These are phyloP conservation scores for Polia nebulosa DNA, from an alignment of 2,888 invertebrate genomes.

Conservation along the genomic window DNA sequence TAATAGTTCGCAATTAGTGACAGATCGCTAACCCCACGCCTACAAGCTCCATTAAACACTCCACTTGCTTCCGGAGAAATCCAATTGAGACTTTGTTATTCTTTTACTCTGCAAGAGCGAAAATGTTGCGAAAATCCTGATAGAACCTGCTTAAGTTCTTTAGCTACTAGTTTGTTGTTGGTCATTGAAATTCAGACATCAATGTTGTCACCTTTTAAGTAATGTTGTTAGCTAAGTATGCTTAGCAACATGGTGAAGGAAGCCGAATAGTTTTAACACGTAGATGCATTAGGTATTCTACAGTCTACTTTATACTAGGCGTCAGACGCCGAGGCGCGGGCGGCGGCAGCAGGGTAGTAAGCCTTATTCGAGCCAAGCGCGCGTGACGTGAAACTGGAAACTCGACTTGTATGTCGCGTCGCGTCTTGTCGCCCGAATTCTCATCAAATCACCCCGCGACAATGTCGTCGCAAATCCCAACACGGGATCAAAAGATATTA, in stretches of 20 bases:
- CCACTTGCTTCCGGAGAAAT: slow-evolving; percentile 57
- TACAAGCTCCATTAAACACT: slow-evolving; percentile 63
- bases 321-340: slow-evolving; percentile 78
- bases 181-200: slow-evolving; percentile 54
- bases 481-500: slow-evolving; percentile 88
- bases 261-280: slow-evolving; percentile 73
- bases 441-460: slow-evolving; percentile 89
- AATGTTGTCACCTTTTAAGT: slow-evolving; percentile 58
- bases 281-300: slow-evolving; percentile 86
- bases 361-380: slow-evolving; percentile 89
- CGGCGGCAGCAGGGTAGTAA: slow-evolving; percentile 84
- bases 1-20: slow-evolving; percentile 64
- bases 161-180: slow-evolving; percentile 33
- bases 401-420: slow-evolving; percentile 84
- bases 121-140: slow-evolving; percentile 19
- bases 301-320: slow-evolving; percentile 84
- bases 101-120: slow-evolving; percentile 28
- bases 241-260: slow-evolving; percentile 64
- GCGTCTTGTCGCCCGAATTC: slow-evolving; percentile 86
- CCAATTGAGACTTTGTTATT: slow-evolving; percentile 56
- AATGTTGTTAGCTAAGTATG: slow-evolving; percentile 56
- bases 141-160: slow-evolving; percentile 15
- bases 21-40: slow-evolving; percentile 59
- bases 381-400: slow-evolving; percentile 90
- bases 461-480: slow-evolving; percentile 89